Evolutionary conservation across 1,140 invertebrate genomes (phyloP), one percentile per base, ranked within the genome.

Genomic region (Listronotus bonariensis): DNA sequence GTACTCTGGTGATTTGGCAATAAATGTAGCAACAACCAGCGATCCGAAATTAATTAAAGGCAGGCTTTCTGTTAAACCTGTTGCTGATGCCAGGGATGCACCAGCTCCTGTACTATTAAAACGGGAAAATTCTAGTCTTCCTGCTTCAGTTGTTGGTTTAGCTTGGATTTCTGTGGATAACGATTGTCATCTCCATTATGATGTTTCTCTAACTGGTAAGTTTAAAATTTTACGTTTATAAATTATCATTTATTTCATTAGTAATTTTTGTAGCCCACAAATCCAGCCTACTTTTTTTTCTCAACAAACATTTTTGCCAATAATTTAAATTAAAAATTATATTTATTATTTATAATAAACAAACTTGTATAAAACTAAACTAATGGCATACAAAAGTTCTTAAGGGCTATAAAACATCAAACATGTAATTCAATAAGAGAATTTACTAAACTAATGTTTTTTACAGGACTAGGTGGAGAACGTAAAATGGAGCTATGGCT

Each of bases 161-260:
- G 87, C 89, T 11, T 96, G 92, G 92, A 79, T 91, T 38, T 85
- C 87, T 1, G 86, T 96, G 5, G 92, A 95, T 74, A 82, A 84
- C 1, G 86, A 93, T 40, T 96, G 93, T 76, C 87, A 87, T 67
- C 78, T 95, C 1, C 89, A 94, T 74, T 96, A 93, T 72, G 92
- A 95, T 76, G 84, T 95, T 17, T 81, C 79, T 1, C 43, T 83
- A 11, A 79, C 67, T 42, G 57, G 57, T 60, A 49, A 18, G 8
- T 48, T 12, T 20, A 48, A 15, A 43, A 43, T 7, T 7, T 3
- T 1, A 26, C n/a, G n/a, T n/a, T n/a, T n/a, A n/a, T n/a, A 26
- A 26, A 26, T 5, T 26, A 26, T 26, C 5, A 26, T 26, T 26
- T 26, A 26, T n/a, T n/a, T n/a, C n/a, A n/a, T 26, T 26, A 26